Base-by-base conservation (phyloP, 2,797 vertebrate genomes). In the Spatula versicolor region DNA sequence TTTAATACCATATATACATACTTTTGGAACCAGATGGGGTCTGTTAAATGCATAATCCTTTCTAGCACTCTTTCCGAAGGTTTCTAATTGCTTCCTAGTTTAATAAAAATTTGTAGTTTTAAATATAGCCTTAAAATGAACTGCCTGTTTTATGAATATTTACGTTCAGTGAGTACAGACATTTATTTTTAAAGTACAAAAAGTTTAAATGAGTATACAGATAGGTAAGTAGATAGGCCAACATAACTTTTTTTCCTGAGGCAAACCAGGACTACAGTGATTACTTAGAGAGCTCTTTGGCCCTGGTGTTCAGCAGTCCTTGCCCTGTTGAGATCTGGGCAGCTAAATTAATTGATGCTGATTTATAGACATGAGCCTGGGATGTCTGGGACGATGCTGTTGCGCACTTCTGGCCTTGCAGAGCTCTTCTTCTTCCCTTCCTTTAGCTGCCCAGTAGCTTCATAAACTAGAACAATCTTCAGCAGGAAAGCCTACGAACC, bases 31-130 rank as follows among this genome's bases (percentile, higher is more conserved):
- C 64, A 56, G 82, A 43, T 79, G 54, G 62, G 41, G 39, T 74
- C 90, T 89, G 41, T 79, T 96, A 82, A 91, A 91, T 93, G 39
- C 67, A 33, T 96, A 78, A 88, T 79, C 59, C 93, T 92, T 75
- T 82, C 50, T 3, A 90, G 90, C 52, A 50, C 35, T 64, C 92
- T 85, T 95, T 13, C 60, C 26, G 8, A 30, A n/a, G 19, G 52
- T 87, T 92, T 96, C 75, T 60, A 87, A 81, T 81, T 90, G 71
- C 89, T 90, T 85, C 39, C 59, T 79, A 19, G 8, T 91, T 82
- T 81, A 83, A 54, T 23, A 37, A 83, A 88, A 88, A 68, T 66
- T 11, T 81, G 13, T 62, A 33, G 22, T 37, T 91, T 90, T 54
- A 79, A 75, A 77, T 77, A 73, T 73, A 75, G 20, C 80, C 78